A percentile compares a stretch with the other conserved stretches of the same genome.
These are phyloP conservation scores for Desmodus rotundus DNA, from an alignment of 2,113 vertebrate genomes.

Conservation along the genomic window DNA sequence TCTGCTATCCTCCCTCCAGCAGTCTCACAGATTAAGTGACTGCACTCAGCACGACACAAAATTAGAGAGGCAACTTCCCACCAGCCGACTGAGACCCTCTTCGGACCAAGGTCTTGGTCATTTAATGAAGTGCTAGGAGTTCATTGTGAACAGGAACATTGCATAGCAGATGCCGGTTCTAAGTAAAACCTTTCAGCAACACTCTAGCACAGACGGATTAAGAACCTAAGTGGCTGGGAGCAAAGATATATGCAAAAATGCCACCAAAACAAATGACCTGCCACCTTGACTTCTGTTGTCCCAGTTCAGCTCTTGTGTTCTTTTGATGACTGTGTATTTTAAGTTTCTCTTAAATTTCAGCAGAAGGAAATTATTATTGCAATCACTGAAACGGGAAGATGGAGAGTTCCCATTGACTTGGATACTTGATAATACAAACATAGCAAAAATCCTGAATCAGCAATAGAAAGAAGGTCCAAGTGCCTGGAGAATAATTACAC, in stretches of 20 bases:
- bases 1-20: background rate
- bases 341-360: background rate
- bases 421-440: no score
- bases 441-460: no score
- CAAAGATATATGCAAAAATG: constrained; percentile 6
- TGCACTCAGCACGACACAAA: constrained; percentile 31
- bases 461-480: no score
- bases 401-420: background rate
- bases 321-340: background rate
- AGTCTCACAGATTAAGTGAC: constrained; percentile 32
- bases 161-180: background rate
- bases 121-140: background rate
- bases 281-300: background rate
- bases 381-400: constrained; percentile 63
- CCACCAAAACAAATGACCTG: background rate
- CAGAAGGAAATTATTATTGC: constrained; percentile 47
- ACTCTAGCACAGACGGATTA: background rate
- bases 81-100: background rate
- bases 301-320: background rate
- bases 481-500: no score
- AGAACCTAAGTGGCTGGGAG: background rate
- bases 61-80: background rate
- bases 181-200: background rate
- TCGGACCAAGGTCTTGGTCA: background rate
- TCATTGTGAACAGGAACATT: background rate